Conservation (phyloP, 2,797 vertebrate species). For the Melanotaenia boesemani region DNA sequence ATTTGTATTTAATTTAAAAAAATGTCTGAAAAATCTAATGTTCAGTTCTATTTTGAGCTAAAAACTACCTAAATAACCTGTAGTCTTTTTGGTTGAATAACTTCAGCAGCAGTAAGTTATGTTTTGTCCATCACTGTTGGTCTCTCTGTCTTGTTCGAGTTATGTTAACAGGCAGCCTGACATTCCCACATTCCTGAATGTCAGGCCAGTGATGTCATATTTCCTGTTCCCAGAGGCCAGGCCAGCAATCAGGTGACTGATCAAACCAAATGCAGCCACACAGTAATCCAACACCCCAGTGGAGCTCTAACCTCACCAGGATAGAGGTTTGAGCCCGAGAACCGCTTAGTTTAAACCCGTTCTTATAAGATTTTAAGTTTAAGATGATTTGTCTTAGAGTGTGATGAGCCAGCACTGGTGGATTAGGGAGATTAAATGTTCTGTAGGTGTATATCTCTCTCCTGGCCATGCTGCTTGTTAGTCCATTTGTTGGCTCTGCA, state of each 20-base stretch:
- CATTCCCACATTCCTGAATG: slow-evolving; percentile 83
- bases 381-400: slow-evolving; percentile 50
- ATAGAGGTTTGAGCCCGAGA: slow-evolving; percentile 38
- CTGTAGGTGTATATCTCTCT: slow-evolving; percentile 65
- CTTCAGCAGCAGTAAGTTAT: slow-evolving; percentile 36
- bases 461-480: slow-evolving; percentile 52
- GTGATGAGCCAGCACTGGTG: slow-evolving; percentile 61
- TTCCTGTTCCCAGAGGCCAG: slow-evolving; percentile 77
- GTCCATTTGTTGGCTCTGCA: slow-evolving; percentile 58
- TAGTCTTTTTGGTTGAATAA: slow-evolving; percentile 29
- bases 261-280: slow-evolving; percentile 57
- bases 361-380: slow-evolving; percentile 55
- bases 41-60: no score
- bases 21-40: neutral
- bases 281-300: slow-evolving; percentile 22
- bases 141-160: slow-evolving; percentile 48
- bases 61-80: neutral
- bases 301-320: slow-evolving; percentile 21
- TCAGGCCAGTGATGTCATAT: slow-evolving; percentile 81
- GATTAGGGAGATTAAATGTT: slow-evolving; percentile 69
- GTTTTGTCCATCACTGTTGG: slow-evolving; percentile 33
- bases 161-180: slow-evolving; percentile 67
- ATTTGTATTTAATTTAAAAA: neutral
- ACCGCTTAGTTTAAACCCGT: slow-evolving; percentile 46
- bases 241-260: slow-evolving; percentile 75